Evolutionary conservation across 2,888 invertebrate genomes (phyloP), one percentile per base, ranked within the genome.

Genomic region (Eupelmus urozonus): DNA sequence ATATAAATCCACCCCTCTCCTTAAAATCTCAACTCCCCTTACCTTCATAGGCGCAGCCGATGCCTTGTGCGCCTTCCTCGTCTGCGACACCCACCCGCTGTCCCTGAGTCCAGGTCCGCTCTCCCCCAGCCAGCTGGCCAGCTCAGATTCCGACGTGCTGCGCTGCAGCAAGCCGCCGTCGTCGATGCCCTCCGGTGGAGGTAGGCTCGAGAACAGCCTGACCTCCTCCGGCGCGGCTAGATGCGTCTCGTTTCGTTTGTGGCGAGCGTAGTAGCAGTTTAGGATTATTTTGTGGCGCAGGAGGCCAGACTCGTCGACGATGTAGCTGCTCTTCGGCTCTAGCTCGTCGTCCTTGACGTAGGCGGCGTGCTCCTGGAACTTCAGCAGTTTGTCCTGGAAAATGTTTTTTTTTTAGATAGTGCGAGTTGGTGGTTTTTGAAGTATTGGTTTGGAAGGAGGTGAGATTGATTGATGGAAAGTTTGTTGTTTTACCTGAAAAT

Each of bases 401-500:
- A 45, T 7, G 45, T 45, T 45, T 7, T 13, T 9, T n/a, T 45
- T 45, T 45, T 45, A 45, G 2, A 45, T 13, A n/a, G n/a, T n/a
- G n/a, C n/a, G n/a, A n/a, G n/a, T n/a, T n/a, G n/a, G n/a, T n/a
- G n/a, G n/a, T n/a, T n/a, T n/a, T n/a, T n/a, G n/a, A n/a, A n/a
- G n/a, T n/a, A n/a, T n/a, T 45, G 18, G 18, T 27, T 29, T 40
- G n/a, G n/a, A n/a, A n/a, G n/a, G n/a, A n/a, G n/a, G n/a, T n/a
- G n/a, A 18, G 29, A 13, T 5, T 51, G 16, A n/a, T n/a, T n/a
- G n/a, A n/a, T n/a, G n/a, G n/a, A n/a, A n/a, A n/a, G n/a, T n/a
- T n/a, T n/a, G n/a, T 53, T 72, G 18, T 66, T 34, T 71, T 84
- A 89, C 89, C 85, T 88, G 85, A 57, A 88, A 87, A 75, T 90